Evolutionary conservation across 2,888 invertebrate species (phyloP).

Genomic region (Leptinotarsa juncta): DNA sequence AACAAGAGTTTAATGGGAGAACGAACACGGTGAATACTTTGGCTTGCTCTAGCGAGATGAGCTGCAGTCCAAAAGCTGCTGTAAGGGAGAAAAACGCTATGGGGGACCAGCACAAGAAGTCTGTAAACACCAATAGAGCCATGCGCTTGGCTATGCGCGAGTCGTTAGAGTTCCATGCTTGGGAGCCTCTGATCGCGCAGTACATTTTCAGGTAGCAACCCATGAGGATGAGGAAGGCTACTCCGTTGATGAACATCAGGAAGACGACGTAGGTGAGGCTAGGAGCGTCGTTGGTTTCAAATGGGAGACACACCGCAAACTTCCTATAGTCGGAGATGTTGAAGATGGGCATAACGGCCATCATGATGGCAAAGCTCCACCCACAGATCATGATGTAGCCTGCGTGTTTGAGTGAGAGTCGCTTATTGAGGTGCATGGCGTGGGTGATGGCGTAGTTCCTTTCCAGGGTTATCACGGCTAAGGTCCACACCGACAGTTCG

Average conservation of each 20-base stretch:
- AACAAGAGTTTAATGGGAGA: conserved; percentile 94
- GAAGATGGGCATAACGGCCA: conserved; percentile 89
- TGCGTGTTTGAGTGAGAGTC: conserved; percentile 90
- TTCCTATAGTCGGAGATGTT: conserved; percentile 96
- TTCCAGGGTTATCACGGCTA: conserved; percentile 96
- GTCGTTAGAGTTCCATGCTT: conserved; percentile 98
- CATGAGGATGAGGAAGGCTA: conserved; percentile 94
- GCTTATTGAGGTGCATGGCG: conserved; percentile 96
- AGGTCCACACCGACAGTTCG: conserved; percentile 93
- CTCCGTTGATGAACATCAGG: conserved; percentile 90
- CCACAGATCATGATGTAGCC: conserved; percentile 92
- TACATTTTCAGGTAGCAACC: conserved; percentile 98
- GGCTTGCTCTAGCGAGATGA: conserved; percentile 94
- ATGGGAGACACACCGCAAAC: conserved; percentile 96
- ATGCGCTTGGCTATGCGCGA: conserved; percentile 95
- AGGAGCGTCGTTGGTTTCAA: conserved; percentile 82
- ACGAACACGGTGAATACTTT: conserved; percentile 97
- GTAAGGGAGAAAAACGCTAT: conserved; percentile 96
- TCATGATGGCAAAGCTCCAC: conserved; percentile 89
- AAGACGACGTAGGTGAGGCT: conserved; percentile 91
- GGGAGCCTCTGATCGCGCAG: conserved; percentile 95
- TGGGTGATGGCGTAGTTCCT: conserved; percentile 97
- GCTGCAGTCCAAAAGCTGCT: conserved; percentile 89
- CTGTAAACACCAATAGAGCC: conserved; percentile 96
- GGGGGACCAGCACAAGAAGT: conserved; percentile 98